These are phyloP conservation scores for Syngnathus scovelli DNA, from an alignment of 2,113 vertebrate species.

Conservation along the genomic window DNA sequence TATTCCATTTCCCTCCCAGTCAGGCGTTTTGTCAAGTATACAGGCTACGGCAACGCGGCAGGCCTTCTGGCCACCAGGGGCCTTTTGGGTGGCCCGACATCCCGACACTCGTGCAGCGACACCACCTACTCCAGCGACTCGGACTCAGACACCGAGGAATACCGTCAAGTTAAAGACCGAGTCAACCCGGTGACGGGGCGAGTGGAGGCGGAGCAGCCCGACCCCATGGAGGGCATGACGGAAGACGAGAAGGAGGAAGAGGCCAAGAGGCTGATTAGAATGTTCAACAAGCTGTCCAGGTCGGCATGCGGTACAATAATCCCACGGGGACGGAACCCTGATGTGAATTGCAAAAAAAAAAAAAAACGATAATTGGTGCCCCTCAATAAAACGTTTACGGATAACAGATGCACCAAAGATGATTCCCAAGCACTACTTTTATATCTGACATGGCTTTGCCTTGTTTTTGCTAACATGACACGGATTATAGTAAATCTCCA, in stretches of 20 bases:
- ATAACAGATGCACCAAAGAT: no score
- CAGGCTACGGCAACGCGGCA: constrained; percentile 76
- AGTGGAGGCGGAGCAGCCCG: constrained; percentile 69
- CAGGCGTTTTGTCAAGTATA: constrained; percentile 77
- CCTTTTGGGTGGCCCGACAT: constrained; percentile 55
- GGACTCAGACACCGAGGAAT: constrained; percentile 78
- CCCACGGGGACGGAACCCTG: no score
- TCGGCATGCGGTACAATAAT: constrained; percentile 15
- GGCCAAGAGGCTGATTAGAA: constrained; percentile 67
- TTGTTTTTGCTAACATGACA: no score
- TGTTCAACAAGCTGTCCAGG: constrained; percentile 71
- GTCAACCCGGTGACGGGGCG: constrained; percentile 76
- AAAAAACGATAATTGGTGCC: no score
- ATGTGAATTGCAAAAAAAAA: no score
- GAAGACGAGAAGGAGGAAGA: constrained; percentile 78
- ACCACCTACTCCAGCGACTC: constrained; percentile 73
- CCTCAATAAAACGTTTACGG: no score
- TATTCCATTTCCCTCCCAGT: constrained; percentile 47
- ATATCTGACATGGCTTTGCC: no score
- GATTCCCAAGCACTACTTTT: no score
- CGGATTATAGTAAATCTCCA: neutral
- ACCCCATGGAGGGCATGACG: constrained; percentile 77
- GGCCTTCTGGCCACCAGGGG: constrained; percentile 74
- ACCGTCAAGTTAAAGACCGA: constrained; percentile 65
- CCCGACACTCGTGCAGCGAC: constrained; percentile 7